Percentiles rank a stretch among this genome's conserved stretches.
These are phyloP conservation scores for Horisme vitalbata DNA, from an alignment of 2,888 invertebrate genomes.

Conservation along the genomic window DNA sequence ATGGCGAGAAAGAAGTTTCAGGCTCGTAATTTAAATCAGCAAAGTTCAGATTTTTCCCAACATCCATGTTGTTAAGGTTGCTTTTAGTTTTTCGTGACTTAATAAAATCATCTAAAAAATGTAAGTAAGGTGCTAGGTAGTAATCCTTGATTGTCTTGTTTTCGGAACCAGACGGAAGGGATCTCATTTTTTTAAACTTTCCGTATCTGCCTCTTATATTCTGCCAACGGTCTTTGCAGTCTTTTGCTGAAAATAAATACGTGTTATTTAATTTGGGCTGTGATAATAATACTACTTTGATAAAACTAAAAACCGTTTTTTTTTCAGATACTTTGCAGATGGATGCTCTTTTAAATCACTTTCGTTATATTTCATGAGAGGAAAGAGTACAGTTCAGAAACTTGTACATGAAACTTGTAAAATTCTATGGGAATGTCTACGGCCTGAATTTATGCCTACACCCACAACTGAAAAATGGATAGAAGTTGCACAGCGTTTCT, in stretches of 20 bases:
- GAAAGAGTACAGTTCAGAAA: slow-evolving; percentile 8
- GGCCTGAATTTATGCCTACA: slow-evolving; percentile 18
- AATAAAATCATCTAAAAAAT: no score
- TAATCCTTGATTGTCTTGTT: no score
- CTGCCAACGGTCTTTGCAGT: slow-evolving; percentile 12
- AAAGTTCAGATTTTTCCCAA: no score
- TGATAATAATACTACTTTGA: no score
- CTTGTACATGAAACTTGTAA: slow-evolving; percentile 8
- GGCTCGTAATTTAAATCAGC: no score
- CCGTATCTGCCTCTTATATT: slow-evolving; percentile 24
- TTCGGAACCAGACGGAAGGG: slow-evolving; percentile 20
- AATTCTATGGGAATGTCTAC: slow-evolving; percentile 25
- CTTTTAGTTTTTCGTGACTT: no score
- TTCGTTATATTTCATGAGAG: slow-evolving; percentile 9
- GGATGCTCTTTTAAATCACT: slow-evolving; percentile 16
- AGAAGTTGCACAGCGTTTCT: slow-evolving; percentile 17
- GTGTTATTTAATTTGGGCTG: no score
- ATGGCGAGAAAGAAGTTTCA: no score
- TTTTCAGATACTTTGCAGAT: neutral
- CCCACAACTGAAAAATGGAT: slow-evolving; percentile 14
- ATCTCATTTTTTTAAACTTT: slow-evolving; percentile 18
- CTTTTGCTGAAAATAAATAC: slow-evolving; percentile 1
- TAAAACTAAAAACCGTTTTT: no score
- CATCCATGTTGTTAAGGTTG: no score
- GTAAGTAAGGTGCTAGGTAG: no score